Evolutionary conservation across 1,140 invertebrate genomes (phyloP), one percentile per base, ranked within the genome.

Genomic region (Platyscapa corneri): DNA sequence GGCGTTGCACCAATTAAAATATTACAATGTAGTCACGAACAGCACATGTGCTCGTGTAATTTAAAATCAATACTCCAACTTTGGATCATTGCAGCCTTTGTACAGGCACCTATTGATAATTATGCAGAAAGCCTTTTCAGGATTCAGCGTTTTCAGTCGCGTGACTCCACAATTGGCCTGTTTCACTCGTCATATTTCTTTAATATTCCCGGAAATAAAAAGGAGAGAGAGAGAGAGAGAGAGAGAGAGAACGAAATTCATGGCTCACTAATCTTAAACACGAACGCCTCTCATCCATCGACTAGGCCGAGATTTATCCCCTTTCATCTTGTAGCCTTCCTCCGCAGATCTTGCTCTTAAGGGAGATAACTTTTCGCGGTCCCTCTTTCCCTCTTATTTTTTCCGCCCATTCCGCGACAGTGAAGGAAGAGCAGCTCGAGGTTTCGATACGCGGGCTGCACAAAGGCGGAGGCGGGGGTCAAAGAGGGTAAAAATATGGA

Each of bases 281-380:
- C 56, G 56, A 60, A 27, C 30, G 49, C 16, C 37, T 32, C 46
- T 53, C 46, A 46, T 23, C 64, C 42, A 53, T 72, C 30, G 79
- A 82, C 16, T n/a, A 53, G 42, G 5, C 46, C 65, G 65, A 82
- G 79, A 82, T 70, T 82, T 82, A 72, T 64, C 60, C n/a, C 56
- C 77, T 37, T 79, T 64, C 23, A 79, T 39, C 77, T 79, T 56
- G 16, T 42, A 65, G 3, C 14, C 79, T 46, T 34, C 42, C 30
- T 49, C 65, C 42, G 39, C 30, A 42, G 64, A 81, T 42, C 70
- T 42, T 42, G 7, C 37, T 75, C 42, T n/a, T 5, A 30, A 16
- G 72, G 27, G n/a, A 49, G 39, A 49, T 42, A 46, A 49, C 72
- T 12, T 75, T 46, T 20, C 3, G n/a, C 46, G 27, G 30, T 37